Base-by-base conservation (phyloP, 1,140 invertebrate species). In the Sweltsa coloradensis region DNA sequence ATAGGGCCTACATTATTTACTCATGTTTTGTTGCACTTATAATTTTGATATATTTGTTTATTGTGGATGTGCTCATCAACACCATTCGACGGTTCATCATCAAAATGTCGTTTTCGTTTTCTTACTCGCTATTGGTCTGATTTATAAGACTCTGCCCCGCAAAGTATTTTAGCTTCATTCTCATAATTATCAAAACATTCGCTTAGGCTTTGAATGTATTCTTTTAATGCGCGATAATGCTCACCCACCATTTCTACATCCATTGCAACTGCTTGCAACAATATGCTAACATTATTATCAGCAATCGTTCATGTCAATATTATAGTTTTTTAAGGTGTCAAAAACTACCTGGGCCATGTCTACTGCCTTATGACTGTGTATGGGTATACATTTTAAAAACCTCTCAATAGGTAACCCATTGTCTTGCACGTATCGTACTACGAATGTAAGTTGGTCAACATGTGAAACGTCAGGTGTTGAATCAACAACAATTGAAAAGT, bases 401-500 rank as follows among this genome's bases (percentile, higher is more conserved):
- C 29, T 31, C 29, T 31, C 29, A 31, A 31, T 31, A 31, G 29
- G 29, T n/a, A 9, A n/a, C n/a, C 29, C 29, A n/a, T 31, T n/a
- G 49, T 57, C 49, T 23, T n/a, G n/a, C n/a, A 76, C 50, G 34
- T 62, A 64, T 41, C 58, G 47, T 47, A 63, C 34, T 18, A 56
- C 47, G 14, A 61, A 18, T 29, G 58, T 58, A n/a, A 67, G 51
- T 50, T 67, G 59, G 51, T 67, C 62, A 1, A 61, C 54, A 51
- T 67, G 54, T 11, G 53, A 47, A 34, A 63, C 52, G 53, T 67
- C 60, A 34, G 60, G 58, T 18, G 59, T 64, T 5, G 59, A 65
- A 57, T 66, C 63, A 13, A 66, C 52, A 37, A 59, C 59, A 41
- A 64, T 53, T 34, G 57, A 58, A 53, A 56, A 69, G 53, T 68